Evolutionary conservation across 2,888 invertebrate genomes (phyloP).

Genomic region (Drosophila kambysellisi): DNA sequence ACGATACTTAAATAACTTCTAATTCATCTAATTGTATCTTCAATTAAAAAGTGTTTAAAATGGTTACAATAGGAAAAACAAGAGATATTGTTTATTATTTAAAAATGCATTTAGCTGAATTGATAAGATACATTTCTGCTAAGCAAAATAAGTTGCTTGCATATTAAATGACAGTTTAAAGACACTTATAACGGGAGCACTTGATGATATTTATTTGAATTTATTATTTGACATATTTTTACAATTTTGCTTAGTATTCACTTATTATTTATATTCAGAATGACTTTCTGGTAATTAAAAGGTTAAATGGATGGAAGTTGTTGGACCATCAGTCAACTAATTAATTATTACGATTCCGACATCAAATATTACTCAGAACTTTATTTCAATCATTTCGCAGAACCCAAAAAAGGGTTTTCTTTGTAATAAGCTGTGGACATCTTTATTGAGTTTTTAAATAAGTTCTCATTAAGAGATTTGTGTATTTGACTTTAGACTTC

Average conservation of each 20-base stretch:
- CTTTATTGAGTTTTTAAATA: conserved; percentile 36
- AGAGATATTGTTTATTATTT: not conserved
- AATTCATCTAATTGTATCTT: not conserved
- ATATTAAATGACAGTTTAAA: not conserved
- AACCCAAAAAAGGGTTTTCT: not conserved
- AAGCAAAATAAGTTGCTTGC: too few species aligned
- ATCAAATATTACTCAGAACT: not conserved
- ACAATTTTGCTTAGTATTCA: not conserved
- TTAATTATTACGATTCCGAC: not conserved
- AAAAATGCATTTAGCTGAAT: not conserved
- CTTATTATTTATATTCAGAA: not conserved
- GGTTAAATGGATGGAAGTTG: not conserved
- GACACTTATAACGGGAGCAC: not conserved
- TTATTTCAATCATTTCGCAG: not conserved
- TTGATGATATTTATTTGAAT: not conserved
- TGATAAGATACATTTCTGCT: not conserved
- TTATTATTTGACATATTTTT: not conserved
- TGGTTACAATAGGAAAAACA: not conserved
- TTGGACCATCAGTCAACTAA: not conserved
- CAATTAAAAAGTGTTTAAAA: not conserved
- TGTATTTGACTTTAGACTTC: conserved; percentile 4
- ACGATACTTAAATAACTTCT: too few species aligned
- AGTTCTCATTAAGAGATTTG: conserved; percentile 29
- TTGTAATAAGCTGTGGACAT: conserved; percentile 10
- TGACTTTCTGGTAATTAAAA: not conserved